A percentile compares a stretch with the other conserved stretches of the same genome.
Evolutionary conservation across 2,888 invertebrate species (phyloP).

Genomic region (Microctonus brassicae): DNA sequence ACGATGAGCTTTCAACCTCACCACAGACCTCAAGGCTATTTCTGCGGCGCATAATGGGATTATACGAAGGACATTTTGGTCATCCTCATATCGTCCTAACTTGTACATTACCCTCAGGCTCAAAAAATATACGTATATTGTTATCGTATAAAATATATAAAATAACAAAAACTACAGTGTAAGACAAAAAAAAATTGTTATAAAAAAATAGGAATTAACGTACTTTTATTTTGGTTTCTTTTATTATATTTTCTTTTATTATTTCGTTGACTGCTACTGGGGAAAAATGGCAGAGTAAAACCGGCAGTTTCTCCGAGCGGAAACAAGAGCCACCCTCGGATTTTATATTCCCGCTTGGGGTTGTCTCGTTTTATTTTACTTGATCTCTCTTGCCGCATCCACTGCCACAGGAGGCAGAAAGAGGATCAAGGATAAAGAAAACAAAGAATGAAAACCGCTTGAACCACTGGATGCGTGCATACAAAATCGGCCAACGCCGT

Average conservation of each 20-base stretch:
- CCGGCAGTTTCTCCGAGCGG: background rate
- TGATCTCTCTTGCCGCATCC: slow-evolving; percentile 15
- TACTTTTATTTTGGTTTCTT: background rate
- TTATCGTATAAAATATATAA: background rate
- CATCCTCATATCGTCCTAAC: slow-evolving; percentile 12
- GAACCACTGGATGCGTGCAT: slow-evolving; percentile 34
- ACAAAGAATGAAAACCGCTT: slow-evolving; percentile 20
- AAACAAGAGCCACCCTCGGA: slow-evolving; percentile 4
- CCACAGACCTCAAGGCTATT: background rate
- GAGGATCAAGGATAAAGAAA: slow-evolving; percentile 14
- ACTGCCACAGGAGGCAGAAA: background rate
- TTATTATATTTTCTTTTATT: background rate
- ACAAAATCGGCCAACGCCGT: slow-evolving; percentile 31
- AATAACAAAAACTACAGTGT: background rate
- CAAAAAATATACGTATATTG: background rate
- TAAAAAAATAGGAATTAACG: background rate
- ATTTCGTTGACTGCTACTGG: background rate
- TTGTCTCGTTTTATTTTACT: slow-evolving; percentile 15
- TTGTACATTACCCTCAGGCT: background rate
- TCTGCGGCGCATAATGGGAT: slow-evolving; percentile 14
- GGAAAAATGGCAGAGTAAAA: background rate
- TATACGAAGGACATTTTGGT: slow-evolving; percentile 14
- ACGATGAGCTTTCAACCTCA: background rate
- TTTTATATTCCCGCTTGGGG: slow-evolving; percentile 5
- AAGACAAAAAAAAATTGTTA: background rate